These are phyloP conservation scores for Gymnocephalus cernua DNA, from an alignment of 2,113 vertebrate genomes.

Conservation along the genomic window DNA sequence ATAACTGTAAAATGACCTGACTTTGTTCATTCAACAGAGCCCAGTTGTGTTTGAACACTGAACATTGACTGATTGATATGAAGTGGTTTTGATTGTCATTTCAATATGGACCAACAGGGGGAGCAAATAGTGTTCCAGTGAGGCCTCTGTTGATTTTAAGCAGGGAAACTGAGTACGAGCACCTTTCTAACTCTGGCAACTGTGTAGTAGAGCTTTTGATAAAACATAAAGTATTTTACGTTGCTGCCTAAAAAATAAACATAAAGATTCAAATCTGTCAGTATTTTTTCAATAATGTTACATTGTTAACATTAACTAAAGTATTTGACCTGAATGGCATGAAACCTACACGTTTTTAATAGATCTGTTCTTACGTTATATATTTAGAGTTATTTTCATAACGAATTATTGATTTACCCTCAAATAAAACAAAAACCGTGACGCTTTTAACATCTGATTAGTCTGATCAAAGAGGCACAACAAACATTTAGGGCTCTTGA, in stretches of 20 bases:
- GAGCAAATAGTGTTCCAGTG: constrained; percentile 13
- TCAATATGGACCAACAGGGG: constrained; percentile 36
- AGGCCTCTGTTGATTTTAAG: neutral
- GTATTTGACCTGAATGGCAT: neutral
- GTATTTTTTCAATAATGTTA: neutral
- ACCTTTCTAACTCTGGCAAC: neutral
- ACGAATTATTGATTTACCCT: constrained; percentile 41
- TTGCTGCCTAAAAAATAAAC: neutral
- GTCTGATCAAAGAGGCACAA: constrained; percentile 43
- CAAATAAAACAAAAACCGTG: neutral
- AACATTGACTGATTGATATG: neutral
- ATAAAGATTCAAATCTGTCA: neutral
- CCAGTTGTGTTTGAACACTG: neutral
- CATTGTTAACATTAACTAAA: neutral
- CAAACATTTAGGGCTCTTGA: neutral
- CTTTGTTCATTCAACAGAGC: neutral
- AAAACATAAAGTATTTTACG: neutral
- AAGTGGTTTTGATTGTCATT: neutral
- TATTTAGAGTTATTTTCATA: neutral
- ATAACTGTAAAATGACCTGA: neutral
- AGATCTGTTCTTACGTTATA: neutral
- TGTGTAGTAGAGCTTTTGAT: neutral
- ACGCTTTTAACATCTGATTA: constrained; percentile 29
- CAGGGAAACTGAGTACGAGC: neutral
- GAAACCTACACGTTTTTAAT: neutral